Evolutionary conservation across 2,113 vertebrate genomes (phyloP).

Genomic region (Sisor rabdophorus): DNA sequence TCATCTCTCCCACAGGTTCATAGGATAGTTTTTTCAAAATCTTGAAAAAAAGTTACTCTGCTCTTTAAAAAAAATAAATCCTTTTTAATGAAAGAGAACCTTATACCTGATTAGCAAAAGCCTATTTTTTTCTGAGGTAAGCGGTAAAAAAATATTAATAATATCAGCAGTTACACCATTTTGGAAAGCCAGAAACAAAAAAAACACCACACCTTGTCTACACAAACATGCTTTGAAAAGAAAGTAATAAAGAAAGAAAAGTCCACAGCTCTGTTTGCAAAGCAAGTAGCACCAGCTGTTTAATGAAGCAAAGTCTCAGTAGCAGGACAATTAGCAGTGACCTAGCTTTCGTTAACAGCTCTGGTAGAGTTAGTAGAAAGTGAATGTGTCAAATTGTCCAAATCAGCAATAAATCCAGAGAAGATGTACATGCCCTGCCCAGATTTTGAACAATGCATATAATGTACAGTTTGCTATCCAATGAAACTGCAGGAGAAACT

Average conservation of each 20-base stretch:
- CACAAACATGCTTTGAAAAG: background rate
- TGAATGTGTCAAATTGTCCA: background rate
- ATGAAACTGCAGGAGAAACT: too few species aligned
- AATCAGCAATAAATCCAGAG: background rate
- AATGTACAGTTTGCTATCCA: too few species aligned
- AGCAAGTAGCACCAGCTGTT: background rate
- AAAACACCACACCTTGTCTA: background rate
- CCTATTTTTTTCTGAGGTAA: background rate
- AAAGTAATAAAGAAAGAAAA: background rate
- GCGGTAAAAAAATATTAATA: background rate
- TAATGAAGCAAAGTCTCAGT: background rate
- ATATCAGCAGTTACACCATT: background rate
- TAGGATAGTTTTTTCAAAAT: too few species aligned
- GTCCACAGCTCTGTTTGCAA: background rate
- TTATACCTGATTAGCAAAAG: background rate
- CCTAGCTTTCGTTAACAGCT: conserved; percentile 7
- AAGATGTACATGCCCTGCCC: too few species aligned
- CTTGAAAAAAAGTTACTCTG: too few species aligned
- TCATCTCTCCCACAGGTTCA: too few species aligned
- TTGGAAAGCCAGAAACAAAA: background rate
- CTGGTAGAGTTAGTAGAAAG: background rate
- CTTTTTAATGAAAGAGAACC: background rate
- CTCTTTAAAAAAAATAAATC: too few species aligned
- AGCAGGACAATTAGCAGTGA: background rate
- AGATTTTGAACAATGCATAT: too few species aligned